These are phyloP conservation scores for Dilophus febrilis DNA, from an alignment of 2,888 invertebrate genomes.

Conservation along the genomic window DNA sequence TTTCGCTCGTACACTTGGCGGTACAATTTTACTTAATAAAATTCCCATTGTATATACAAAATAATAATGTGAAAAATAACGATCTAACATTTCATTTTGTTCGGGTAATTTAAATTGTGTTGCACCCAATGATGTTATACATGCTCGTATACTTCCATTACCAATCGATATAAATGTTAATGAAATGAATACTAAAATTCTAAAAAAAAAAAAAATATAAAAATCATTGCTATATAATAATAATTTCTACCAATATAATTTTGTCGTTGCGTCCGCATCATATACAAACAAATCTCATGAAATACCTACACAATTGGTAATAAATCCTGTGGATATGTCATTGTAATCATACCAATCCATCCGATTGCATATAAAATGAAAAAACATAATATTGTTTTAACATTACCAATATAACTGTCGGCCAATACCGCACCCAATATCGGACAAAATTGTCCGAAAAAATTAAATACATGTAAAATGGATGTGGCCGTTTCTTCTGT, in stretches of 20 bases:
- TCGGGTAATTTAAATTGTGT: slow-evolving; percentile 42
- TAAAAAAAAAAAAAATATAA: slow-evolving; percentile 16
- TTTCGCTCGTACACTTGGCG: slow-evolving; percentile 41
- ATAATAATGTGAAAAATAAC: slow-evolving; percentile 53
- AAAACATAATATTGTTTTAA: slow-evolving; percentile 38
- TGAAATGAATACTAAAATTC: slow-evolving; percentile 36
- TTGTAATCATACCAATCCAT: slow-evolving; percentile 32
- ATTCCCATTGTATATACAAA: slow-evolving; percentile 42
- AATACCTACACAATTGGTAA: slow-evolving; percentile 18
- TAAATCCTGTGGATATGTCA: slow-evolving; percentile 28
- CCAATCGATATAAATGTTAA: slow-evolving; percentile 44
- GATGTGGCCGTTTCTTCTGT: slow-evolving; percentile 35
- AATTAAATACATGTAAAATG: slow-evolving; percentile 41
- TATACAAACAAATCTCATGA: background rate
- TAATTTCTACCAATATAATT: background rate
- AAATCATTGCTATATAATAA: background rate
- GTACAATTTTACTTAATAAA: slow-evolving; percentile 43
- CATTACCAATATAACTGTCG: slow-evolving; percentile 42
- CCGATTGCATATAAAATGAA: slow-evolving; percentile 39
- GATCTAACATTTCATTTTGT: slow-evolving; percentile 35
- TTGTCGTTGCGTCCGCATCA: no score
- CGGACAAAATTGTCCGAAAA: slow-evolving; percentile 45
- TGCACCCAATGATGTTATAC: slow-evolving; percentile 52
- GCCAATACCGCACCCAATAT: slow-evolving; percentile 46
- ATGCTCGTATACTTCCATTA: slow-evolving; percentile 54